Conservation (phyloP, 2,113 vertebrate species). For the Corythoichthys intestinalis region DNA sequence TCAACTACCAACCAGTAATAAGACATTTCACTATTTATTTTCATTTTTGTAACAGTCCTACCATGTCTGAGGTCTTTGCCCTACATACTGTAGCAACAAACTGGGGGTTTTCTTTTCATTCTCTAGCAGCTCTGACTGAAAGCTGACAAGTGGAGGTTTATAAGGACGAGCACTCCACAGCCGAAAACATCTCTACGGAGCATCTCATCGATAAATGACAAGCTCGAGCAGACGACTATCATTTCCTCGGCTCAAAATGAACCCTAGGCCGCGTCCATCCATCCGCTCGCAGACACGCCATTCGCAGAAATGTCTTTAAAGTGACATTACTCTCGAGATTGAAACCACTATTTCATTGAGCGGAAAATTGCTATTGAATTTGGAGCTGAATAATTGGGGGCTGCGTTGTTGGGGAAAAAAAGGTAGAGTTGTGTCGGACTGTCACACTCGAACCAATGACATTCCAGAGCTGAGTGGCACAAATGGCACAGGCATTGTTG, state of each 20-base stretch:
- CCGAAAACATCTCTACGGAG: slow-evolving; percentile 31
- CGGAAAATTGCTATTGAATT: slow-evolving; percentile 76
- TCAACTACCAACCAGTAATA: background rate
- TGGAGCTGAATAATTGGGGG: slow-evolving; percentile 72
- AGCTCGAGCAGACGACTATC: slow-evolving; percentile 63
- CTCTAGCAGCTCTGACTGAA: slow-evolving; percentile 26
- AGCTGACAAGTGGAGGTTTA: slow-evolving; percentile 25
- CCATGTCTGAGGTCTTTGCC: background rate
- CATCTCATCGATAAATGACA: slow-evolving; percentile 67
- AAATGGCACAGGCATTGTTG: slow-evolving; percentile 71
- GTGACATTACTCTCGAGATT: slow-evolving; percentile 70
- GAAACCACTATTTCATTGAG: slow-evolving; percentile 76
- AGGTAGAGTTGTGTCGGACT: slow-evolving; percentile 68
- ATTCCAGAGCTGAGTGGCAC: slow-evolving; percentile 67
- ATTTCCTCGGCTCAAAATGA: slow-evolving; percentile 65
- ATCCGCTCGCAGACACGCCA: slow-evolving; percentile 65
- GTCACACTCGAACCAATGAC: slow-evolving; percentile 71
- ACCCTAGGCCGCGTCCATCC: slow-evolving; percentile 61
- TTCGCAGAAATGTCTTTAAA: slow-evolving; percentile 68
- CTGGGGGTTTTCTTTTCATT: background rate
- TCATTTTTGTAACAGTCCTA: background rate
- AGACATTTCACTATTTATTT: background rate
- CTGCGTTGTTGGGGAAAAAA: slow-evolving; percentile 51
- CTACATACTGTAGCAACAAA: background rate
- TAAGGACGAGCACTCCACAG: slow-evolving; percentile 9